phyloP scores from a whole-genome alignment of 1,140 invertebrate genomes.

The Periplaneta americana region DNA sequence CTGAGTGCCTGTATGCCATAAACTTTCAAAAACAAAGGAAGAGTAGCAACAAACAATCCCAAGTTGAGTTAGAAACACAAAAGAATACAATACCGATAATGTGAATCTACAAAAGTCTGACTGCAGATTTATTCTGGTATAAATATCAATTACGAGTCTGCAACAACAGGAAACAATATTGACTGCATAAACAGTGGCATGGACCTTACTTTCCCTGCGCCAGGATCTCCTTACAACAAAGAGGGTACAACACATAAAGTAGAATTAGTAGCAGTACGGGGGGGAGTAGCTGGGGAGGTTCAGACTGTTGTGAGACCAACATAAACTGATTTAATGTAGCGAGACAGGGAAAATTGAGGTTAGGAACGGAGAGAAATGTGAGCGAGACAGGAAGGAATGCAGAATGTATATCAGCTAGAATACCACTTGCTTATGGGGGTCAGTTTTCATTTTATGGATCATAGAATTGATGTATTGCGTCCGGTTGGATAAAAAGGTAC shows the following conservation, averaged over 20 bases:
- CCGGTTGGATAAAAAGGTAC: too few relatives aligned
- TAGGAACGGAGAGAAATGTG: too few relatives aligned
- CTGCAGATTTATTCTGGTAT: neutral
- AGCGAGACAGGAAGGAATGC: too few relatives aligned
- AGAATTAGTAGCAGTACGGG: neutral
- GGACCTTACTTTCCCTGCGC: too few relatives aligned
- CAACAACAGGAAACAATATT: neutral
- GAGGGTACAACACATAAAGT: neutral
- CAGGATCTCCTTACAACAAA: neutral
- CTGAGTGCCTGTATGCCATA: neutral
- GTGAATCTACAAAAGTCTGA: neutral
- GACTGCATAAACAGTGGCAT: neutral
- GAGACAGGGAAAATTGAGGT: neutral
- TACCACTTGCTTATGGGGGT: too few relatives aligned
- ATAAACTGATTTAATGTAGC: neutral
- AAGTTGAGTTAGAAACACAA: neutral
- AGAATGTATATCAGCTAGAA: too few relatives aligned
- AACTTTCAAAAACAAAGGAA: neutral
- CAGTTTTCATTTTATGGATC: neutral
- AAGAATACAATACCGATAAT: neutral
- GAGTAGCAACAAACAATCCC: neutral
- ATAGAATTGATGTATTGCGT: neutral
- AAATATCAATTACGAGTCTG: neutral
- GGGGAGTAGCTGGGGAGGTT: too few relatives aligned
- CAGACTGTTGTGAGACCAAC: neutral